These are phyloP conservation scores for Trididemnum clinides DNA, from an alignment of 23 tunicate genomes.

Conservation along the genomic window DNA sequence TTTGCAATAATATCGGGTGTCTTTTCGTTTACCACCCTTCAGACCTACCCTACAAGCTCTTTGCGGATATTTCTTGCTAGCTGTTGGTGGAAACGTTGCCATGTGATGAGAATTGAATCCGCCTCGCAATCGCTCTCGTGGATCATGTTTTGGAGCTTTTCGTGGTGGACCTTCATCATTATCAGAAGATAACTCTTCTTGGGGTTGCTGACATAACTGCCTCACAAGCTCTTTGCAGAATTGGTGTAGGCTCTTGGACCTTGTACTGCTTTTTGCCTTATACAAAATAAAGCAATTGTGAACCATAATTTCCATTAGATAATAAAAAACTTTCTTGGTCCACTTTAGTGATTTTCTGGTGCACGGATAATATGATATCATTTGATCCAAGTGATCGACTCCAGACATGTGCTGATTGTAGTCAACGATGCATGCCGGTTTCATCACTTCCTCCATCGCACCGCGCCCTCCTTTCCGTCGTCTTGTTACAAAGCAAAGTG, in stretches of 20 bases:
- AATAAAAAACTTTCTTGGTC: slow-evolving; percentile 37
- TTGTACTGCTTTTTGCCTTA: background rate
- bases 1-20: too few relatives aligned
- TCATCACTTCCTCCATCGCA: slow-evolving; percentile 13
- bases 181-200: slow-evolving; percentile 7
- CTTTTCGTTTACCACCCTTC: too few relatives aligned
- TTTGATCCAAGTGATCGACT: slow-evolving; percentile 36
- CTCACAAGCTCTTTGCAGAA: slow-evolving; percentile 14
- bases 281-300: slow-evolving; percentile 38
- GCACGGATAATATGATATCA: slow-evolving; percentile 34
- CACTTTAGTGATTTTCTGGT: slow-evolving; percentile 32
- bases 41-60: too few relatives aligned
- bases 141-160: too few relatives aligned
- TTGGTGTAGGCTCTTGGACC: background rate
- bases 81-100: too few relatives aligned
- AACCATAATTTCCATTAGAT: slow-evolving; percentile 31
- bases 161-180: too few relatives aligned
- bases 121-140: too few relatives aligned
- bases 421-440: slow-evolving; percentile 18
- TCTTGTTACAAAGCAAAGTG: slow-evolving; percentile 5
- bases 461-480: slow-evolving; percentile 1
- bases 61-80: too few relatives aligned
- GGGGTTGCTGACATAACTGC: slow-evolving; percentile 4
- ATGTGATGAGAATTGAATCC: too few relatives aligned
- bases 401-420: slow-evolving; percentile 45